Evolutionary conservation across 2,888 invertebrate genomes (phyloP).

Genomic region (Hipparchia sbordonii): DNA sequence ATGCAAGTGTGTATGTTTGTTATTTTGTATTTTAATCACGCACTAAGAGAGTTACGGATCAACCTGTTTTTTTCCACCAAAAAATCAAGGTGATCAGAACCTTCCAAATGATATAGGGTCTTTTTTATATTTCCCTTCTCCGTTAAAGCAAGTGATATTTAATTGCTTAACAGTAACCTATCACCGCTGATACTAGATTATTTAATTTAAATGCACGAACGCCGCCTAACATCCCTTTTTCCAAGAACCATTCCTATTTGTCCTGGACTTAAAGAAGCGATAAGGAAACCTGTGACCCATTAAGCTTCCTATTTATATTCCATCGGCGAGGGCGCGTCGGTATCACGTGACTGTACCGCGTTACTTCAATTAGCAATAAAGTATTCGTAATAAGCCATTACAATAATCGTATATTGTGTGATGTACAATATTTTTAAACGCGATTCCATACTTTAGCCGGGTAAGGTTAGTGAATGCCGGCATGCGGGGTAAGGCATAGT

Average conservation of each 20-base stretch:
- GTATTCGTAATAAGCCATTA: constrained; percentile 69
- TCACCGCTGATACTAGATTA: neutral
- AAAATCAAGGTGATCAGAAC: too few species aligned
- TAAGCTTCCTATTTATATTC: constrained; percentile 53
- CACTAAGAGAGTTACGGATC: too few species aligned
- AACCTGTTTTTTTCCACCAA: too few species aligned
- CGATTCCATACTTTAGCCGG: constrained; percentile 54
- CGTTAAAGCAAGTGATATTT: too few species aligned
- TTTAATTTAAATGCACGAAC: neutral
- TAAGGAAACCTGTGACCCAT: constrained; percentile 47
- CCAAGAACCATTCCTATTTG: constrained; percentile 5
- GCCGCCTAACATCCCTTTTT: neutral
- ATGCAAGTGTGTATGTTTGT: neutral
- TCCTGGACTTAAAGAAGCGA: constrained; percentile 4
- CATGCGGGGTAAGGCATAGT: constrained; percentile 34
- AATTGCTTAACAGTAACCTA: too few species aligned
- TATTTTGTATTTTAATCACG: too few species aligned
- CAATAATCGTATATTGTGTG: constrained; percentile 74
- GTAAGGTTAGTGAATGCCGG: constrained; percentile 49
- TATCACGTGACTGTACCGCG: constrained; percentile 69
- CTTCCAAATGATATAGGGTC: too few species aligned
- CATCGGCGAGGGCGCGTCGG: constrained; percentile 45
- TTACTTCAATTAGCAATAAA: constrained; percentile 79
- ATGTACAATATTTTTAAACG: constrained; percentile 78
- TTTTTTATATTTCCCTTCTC: too few species aligned